Evolutionary conservation across 2,113 vertebrate species (phyloP).

Genomic region (Heterochromis multidens): DNA sequence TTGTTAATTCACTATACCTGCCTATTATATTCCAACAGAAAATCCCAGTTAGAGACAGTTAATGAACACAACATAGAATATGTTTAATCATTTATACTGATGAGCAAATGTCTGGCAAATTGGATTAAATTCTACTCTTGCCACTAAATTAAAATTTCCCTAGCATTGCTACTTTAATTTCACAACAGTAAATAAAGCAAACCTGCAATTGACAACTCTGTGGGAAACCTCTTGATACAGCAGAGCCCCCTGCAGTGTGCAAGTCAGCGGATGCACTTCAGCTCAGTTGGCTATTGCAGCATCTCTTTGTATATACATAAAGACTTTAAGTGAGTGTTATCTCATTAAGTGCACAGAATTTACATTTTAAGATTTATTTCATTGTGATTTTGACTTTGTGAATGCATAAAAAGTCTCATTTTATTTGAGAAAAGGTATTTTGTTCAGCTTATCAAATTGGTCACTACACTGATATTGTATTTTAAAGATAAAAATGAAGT

Average conservation of each 20-base stretch:
- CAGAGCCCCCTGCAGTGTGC: slow-evolving; percentile 56
- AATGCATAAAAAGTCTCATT: background rate
- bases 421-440: background rate
- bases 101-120: slow-evolving; percentile 33
- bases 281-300: background rate
- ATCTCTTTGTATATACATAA: background rate
- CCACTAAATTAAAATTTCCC: slow-evolving; percentile 26
- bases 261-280: slow-evolving; percentile 17
- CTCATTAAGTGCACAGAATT: background rate
- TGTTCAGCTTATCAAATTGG: background rate
- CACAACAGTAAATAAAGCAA: slow-evolving; percentile 42
- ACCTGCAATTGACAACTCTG: slow-evolving; percentile 15
- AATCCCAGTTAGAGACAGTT: background rate
- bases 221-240: slow-evolving; percentile 29
- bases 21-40: background rate
- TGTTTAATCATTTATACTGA: slow-evolving; percentile 21
- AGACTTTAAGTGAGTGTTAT: background rate
- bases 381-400: background rate
- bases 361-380: background rate
- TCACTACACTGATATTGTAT: background rate
- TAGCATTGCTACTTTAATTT: slow-evolving; percentile 15
- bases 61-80: background rate
- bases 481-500: background rate
- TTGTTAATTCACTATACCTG: background rate
- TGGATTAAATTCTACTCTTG: slow-evolving; percentile 33